Base-by-base conservation (phyloP, 2,113 vertebrate genomes). In the Dasyprocta punctata region DNA sequence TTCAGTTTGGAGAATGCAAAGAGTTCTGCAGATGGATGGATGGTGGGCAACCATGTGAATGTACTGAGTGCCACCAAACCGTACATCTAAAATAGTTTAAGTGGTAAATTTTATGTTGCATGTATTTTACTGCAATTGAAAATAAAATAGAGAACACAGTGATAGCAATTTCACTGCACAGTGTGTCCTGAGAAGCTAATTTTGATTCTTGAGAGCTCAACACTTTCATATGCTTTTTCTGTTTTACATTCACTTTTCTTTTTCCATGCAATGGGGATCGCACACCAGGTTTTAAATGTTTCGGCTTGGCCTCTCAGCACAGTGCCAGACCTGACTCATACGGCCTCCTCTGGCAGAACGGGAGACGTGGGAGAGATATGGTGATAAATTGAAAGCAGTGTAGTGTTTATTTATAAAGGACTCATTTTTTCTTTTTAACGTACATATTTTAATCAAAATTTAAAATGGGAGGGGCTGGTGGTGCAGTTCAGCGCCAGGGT, bases 381-480 rank as follows among this genome's bases (percentile, higher is more conserved):
- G 28, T 16, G 24, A 49, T 44, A 49, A 30, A 22, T 3, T 30
- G 44, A 30, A 47, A 49, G 26, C 41, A 44, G 24, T 4, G 3
- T 30, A 17, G 26, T 30, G 75, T 26, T 78, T 49, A 17, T 16
- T 78, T 30, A 78, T 78, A 49, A 49, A 22, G 30, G 44, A 47
- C 20, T 78, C 38, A 44, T 67, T 86, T 80, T 78, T 63, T 77
- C 58, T 69, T 86, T 92, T 77, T 75, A 92, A 75, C 24, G 3
- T 33, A 33, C 73, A 17, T n/a, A 78, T 69, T 52, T 78, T 77
- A 28, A n/a, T 93, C 58, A 89, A 85, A 89, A 89, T 80, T 61
- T 26, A 80, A 69, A 63, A 85, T 65, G 26, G 38, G 47, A 63
- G 14, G 28, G 60, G 16, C n/a, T 38, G 44, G 22, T 49, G 30